phyloP scores from a whole-genome alignment of 1,140 invertebrate species.

The Drosophila burlai region DNA sequence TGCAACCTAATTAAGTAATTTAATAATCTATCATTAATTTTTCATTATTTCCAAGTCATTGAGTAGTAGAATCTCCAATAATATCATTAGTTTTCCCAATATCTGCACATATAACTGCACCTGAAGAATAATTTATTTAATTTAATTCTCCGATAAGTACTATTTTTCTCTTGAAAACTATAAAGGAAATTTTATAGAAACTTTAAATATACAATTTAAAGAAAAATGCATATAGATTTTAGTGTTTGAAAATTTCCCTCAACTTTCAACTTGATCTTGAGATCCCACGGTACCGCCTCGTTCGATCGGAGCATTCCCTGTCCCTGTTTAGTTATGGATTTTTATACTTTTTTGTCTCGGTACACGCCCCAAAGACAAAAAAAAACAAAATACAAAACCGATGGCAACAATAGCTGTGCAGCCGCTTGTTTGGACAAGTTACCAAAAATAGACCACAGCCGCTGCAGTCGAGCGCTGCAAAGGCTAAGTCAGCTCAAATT shows the following conservation, averaged over 20 bases:
- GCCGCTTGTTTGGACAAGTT: conserved; percentile 74
- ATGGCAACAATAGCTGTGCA: conserved; percentile 44
- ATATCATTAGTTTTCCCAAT: too few relatives aligned
- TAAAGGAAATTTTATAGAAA: too few relatives aligned
- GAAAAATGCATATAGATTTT: fast-evolving
- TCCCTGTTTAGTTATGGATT: conserved; percentile 64
- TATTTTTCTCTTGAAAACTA: too few relatives aligned
- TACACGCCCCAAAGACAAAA: conserved; percentile 62
- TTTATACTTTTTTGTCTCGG: conserved; percentile 42
- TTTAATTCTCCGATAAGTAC: too few relatives aligned
- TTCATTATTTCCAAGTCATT: too few relatives aligned
- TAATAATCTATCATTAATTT: too few relatives aligned
- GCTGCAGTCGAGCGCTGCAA: conserved; percentile 27
- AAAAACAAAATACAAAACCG: conserved; percentile 5
- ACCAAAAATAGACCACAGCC: conserved; percentile 76
- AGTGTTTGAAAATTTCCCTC: background rate
- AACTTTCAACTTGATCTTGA: background rate
- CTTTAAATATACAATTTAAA: too few relatives aligned
- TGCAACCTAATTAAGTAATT: too few relatives aligned
- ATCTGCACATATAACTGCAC: too few relatives aligned
- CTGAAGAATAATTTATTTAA: too few relatives aligned
- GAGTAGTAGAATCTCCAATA: too few relatives aligned
- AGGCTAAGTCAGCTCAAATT: conserved; percentile 32
- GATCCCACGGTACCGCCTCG: conserved; percentile 23
- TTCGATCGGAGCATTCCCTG: conserved; percentile 17